Evolutionary conservation across 2,888 invertebrate genomes (phyloP).

Genomic region (Dioctria rufipes): DNA sequence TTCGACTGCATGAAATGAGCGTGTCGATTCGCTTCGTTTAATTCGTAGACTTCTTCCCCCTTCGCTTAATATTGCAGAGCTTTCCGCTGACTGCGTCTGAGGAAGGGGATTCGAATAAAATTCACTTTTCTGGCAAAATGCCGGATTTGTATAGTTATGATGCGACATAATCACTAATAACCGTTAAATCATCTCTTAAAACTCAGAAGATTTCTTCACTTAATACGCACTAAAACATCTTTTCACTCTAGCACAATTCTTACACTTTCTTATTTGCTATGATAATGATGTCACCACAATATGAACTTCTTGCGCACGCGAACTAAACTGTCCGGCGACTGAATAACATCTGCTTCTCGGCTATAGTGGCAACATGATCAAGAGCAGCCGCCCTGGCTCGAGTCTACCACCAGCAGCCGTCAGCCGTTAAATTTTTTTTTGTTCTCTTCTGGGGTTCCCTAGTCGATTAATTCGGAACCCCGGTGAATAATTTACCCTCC

Average conservation of each 20-base stretch:
- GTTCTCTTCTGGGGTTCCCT: constrained; percentile 25
- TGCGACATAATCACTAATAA: constrained; percentile 65
- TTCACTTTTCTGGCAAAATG: constrained; percentile 85
- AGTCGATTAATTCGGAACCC: constrained; percentile 55
- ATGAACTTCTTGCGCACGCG: constrained; percentile 25
- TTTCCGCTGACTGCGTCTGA: constrained; percentile 62
- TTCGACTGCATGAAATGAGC: constrained; percentile 65
- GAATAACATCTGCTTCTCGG: constrained; percentile 55
- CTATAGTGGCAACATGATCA: constrained; percentile 38
- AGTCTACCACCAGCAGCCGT: constrained; percentile 38
- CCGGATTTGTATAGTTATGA: constrained; percentile 82
- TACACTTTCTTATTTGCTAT: background rate
- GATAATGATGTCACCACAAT: background rate
- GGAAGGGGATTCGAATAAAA: constrained; percentile 71
- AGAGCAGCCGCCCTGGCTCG: constrained; percentile 52
- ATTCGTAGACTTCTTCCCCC: constrained; percentile 66
- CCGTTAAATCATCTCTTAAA: constrained; percentile 29
- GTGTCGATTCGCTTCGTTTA: constrained; percentile 71
- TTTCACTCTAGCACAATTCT: background rate
- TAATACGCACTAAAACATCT: background rate
- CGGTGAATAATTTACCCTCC: constrained; percentile 52
- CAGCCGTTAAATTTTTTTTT: constrained; percentile 47
- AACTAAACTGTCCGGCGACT: constrained; percentile 33
- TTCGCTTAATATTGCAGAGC: constrained; percentile 65
- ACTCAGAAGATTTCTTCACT: constrained; percentile 13